These are phyloP conservation scores for Drosophila obscura DNA, from an alignment of 1,140 invertebrate species.

Conservation along the genomic window DNA sequence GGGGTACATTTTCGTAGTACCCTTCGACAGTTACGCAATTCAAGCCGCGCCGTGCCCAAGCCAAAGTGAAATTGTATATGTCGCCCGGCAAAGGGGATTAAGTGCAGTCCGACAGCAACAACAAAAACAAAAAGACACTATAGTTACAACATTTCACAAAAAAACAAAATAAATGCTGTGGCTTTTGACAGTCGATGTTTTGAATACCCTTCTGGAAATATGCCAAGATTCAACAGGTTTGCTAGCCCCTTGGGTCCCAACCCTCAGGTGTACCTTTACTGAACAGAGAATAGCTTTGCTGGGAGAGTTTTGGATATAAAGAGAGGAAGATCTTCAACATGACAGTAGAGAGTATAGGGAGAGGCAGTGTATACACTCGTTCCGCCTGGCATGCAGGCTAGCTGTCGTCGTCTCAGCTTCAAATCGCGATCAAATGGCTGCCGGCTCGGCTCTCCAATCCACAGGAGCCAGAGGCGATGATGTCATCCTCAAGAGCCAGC, in stretches of 20 bases:
- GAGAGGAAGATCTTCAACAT: too few species aligned
- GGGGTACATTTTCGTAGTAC: conserved; percentile 38
- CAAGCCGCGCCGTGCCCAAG: conserved; percentile 39
- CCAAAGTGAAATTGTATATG: conserved; percentile 75
- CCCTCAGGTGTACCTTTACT: too few species aligned
- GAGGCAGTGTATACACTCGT: conserved; percentile 9
- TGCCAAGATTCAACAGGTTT: too few species aligned
- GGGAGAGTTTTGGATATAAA: too few species aligned
- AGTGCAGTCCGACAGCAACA: conserved; percentile 62
- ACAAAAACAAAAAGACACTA: conserved; percentile 36
- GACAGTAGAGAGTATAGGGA: too few species aligned
- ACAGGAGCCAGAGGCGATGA: conserved; percentile 40
- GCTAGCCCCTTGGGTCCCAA: too few species aligned
- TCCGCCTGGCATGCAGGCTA: conserved; percentile 26
- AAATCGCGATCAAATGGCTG: conserved; percentile 41
- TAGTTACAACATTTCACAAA: conserved; percentile 66
- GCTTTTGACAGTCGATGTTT: conserved; percentile 25
- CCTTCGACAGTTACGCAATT: conserved; percentile 65
- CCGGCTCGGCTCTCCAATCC: conserved; percentile 14
- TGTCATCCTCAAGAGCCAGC: conserved; percentile 33
- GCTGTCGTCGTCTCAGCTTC: conserved; percentile 29
- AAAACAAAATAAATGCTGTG: conserved; percentile 23
- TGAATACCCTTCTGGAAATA: conserved; percentile 14
- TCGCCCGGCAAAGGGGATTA: conserved; percentile 59
- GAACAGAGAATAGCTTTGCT: too few species aligned